Evolutionary conservation across 2,797 vertebrate genomes (phyloP), one percentile per base, ranked within the genome.

Genomic region (Typhlichthys eigenmanni): DNA sequence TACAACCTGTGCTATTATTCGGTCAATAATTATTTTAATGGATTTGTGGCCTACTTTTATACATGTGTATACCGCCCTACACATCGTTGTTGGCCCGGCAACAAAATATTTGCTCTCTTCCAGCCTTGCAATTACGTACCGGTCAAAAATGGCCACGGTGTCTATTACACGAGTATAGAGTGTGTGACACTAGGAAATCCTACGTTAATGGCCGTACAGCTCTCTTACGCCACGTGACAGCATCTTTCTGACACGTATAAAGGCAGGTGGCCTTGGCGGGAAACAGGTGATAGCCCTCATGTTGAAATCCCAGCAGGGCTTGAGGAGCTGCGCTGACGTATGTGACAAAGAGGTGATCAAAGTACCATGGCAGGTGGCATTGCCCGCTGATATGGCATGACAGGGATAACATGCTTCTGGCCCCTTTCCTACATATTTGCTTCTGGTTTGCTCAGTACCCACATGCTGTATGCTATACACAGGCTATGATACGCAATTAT

Each of bases 221-320:
- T 59, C n/a, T 1, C 24, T 38, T 47, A 58, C 58, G 2, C 64
- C 5, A 11, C 75, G 62, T 81, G 76, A 77, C 16, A 0, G 50
- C 55, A 69, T 47, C 73, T 65, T 47, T 50, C 65, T 68, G 5
- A 55, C 11, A 7, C 49, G 64, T 63, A 64, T 55, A 57, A 64
- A 55, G 16, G 51, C 60, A 12, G 12, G 29, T 2, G 12, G 69
- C 34, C 62, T 74, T 64, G 68, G 73, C 82, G 72, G 80, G 82
- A 83, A 81, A 78, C 70, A 83, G 66, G 55, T 54, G 72, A 76
- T 46, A 50, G 58, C 14, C 8, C 51, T 60, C 3, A 11, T 62
- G 66, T 55, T 72, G 46, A 75, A 73, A 74, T 55, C 50, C 14
- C 51, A 24, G 12, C 19, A 54, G 58, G 66, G 71, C 73, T 63